Base-by-base conservation (phyloP, 1,140 invertebrate genomes). In the Pseudomyrmex dendroicus region DNA sequence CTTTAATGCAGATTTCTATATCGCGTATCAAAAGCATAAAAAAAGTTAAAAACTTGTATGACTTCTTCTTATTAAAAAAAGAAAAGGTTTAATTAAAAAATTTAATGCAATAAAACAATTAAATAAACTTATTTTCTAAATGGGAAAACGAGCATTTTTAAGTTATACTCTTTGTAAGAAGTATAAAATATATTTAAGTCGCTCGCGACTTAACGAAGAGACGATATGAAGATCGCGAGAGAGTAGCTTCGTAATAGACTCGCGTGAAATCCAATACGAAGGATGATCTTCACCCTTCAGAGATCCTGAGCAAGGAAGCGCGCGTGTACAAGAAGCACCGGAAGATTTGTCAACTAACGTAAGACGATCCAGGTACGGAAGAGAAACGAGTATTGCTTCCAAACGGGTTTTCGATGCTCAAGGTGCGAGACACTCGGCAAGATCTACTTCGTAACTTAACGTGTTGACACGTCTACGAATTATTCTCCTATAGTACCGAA, bases 181-280 rank as follows among this genome's bases (percentile, higher is more conserved):
- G 35, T 35, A 35, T 5, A 46, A 46, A 22, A 44, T 15, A n/a
- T 12, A 13, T 15, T 8, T 46, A 4, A 10, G 2, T 8, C 25
- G 10, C n/a, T 5, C 1, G 10, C 46, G n/a, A 44, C 25, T 74
- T 7, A 7, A 5, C 7, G 4, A 61, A 3, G 9, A 22, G 17
- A n/a, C 15, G 63, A 10, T 46, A 17, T 10, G 78, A 25, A 13
- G 46, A 61, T 76, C 52, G 57, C 48, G 73, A 86, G 68, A 52
- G 3, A 63, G 52, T 9, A 17, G 50, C 52, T 35, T 48, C 64
- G 84, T 90, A 92, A 91, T 88, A 84, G 82, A 91, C 70, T 76
- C 87, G 66, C 46, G 63, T 91, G 90, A 86, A 92, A 92, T 85
- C 72, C 56, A 88, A 91, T 73, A 74, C 82, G 62, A 50, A 50